Base-by-base conservation (phyloP, 1,140 invertebrate genomes). In the Drosophila ambigua region DNA sequence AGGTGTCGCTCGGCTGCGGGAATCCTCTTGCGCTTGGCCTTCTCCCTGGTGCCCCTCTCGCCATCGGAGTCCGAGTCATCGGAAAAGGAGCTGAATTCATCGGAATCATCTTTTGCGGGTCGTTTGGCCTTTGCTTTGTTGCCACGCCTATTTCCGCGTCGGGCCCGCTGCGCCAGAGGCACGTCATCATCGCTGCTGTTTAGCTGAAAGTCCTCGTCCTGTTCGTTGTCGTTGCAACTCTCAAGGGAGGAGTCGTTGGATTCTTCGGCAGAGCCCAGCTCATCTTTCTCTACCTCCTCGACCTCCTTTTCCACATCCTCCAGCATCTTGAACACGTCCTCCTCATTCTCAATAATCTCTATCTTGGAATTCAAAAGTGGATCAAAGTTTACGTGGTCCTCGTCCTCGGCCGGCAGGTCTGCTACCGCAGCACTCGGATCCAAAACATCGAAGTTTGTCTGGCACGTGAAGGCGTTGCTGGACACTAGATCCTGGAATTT, bases 261-360 rank as follows among this genome's bases (percentile, higher is more conserved):
- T 16, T 60, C 63, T 26, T 60, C 62, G 23, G 35, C 59, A 15
- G 53, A 69, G 5, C 45, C 57, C n/a, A 48, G 9, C 11, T 60
- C 61, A 5, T 67, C 71, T 39, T 68, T 79, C 4, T 81, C 80
- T 0, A 77, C 83, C 24, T 78, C 75, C 8, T 77, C 82, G 5
- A 74, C 82, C 15, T 90, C 88, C 51, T 88, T 91, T n/a, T 91
- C 90, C 0, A 90, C 85, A 49, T 72, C 65, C 24, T 91, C 90
- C 15, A 91, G 51, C 90, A 91, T 90, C 50, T 91, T 91, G 9
- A 91, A 91, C 2, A 91, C 90, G 52, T 91, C 90, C 20, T 91
- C 90, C 51, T 88, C 90, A 46, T 87, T 91, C 54, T 91, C 90
- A 20, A 91, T 81, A 23, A 91, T 60, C 31, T 91, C 90, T 28